Base-by-base conservation (phyloP, 2,113 vertebrate species). In the Urocitellus parryii region DNA sequence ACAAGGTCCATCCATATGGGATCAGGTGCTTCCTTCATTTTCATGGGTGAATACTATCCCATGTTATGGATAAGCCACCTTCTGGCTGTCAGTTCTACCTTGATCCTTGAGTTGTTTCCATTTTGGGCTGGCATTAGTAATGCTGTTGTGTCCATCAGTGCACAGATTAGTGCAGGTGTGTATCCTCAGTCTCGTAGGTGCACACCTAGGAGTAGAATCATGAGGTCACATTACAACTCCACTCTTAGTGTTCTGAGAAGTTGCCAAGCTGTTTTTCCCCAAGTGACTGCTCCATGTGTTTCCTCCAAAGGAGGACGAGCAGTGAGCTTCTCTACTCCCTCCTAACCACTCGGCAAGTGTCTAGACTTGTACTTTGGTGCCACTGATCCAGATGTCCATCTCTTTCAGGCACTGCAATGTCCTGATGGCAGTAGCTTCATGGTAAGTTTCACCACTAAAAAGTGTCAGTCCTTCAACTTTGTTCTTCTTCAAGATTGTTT, bases 231-330 rank as follows among this genome's bases (percentile, higher is more conserved):
- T 20, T 2, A 32, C 24, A 7, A 8, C 61, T 81, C 16, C 14
- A 8, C 11, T 4, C 22, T 80, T 45, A 12, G 4, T 29, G 1
- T 27, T 63, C 45, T 42, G 12, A 56, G 3, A 56, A 42, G 22
- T 8, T 1, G 12, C n/a, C 72, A 27, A 53, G 6, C 9, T n/a
- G 9, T 29, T 39, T 39, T 39, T 45, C 25, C 53, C 65, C 4
- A 5, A 9, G 45, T 10, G 29, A 24, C n/a, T 25, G 67, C 2
- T 3, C 42, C n/a, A 18, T 2, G 6, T 56, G 29, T 51, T 67
- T 27, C 32, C 25, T 12, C 27, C 29, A 2, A 20, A 0, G 8
- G 53, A 32, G n/a, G 65, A 2, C 0, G 4, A 3, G 0, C 4
- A 16, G 1, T 24, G 79, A 45, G 27, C 22, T 27, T 22, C 14